A percentile compares a stretch with the other conserved stretches of the same genome.
Evolutionary conservation across 2,888 invertebrate species (phyloP).

Genomic region (Drosophila parthenogenetica): DNA sequence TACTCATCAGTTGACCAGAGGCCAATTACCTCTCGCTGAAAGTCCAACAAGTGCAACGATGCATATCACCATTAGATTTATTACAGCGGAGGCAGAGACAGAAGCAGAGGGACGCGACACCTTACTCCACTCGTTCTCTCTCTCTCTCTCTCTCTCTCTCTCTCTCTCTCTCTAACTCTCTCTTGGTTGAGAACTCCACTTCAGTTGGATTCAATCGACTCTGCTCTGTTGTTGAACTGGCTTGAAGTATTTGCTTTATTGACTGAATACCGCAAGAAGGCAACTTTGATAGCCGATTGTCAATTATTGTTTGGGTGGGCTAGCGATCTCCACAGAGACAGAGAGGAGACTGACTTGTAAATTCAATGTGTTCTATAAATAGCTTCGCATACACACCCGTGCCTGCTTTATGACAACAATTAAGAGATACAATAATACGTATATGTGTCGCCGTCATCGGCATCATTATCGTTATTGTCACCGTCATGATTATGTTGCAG

Average conservation of each 20-base stretch:
- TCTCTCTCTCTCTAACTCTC: neutral
- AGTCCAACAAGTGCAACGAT: slow-evolving; percentile 61
- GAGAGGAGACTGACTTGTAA: slow-evolving; percentile 20
- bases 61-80: slow-evolving; percentile 64
- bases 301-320: slow-evolving; percentile 35
- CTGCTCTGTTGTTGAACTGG: neutral
- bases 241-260: slow-evolving; percentile 20
- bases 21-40: slow-evolving; percentile 64
- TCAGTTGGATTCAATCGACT: slow-evolving; percentile 2
- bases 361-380: slow-evolving; percentile 47
- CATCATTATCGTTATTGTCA: slow-evolving; percentile 18
- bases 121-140: too few relatives aligned
- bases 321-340: slow-evolving; percentile 26
- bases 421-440: slow-evolving; percentile 42
- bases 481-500: slow-evolving; percentile 14
- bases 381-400: slow-evolving; percentile 28
- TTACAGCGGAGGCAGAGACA: slow-evolving; percentile 10
- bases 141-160: neutral
- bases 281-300: slow-evolving; percentile 23
- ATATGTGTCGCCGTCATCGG: slow-evolving; percentile 6
- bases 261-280: slow-evolving; percentile 39
- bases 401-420: slow-evolving; percentile 57
- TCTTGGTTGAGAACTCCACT: slow-evolving; percentile 9
- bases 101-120: too few relatives aligned
- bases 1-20: slow-evolving; percentile 36